Base-by-base conservation (phyloP, 2,888 invertebrate genomes). In the Acronicta alni region DNA sequence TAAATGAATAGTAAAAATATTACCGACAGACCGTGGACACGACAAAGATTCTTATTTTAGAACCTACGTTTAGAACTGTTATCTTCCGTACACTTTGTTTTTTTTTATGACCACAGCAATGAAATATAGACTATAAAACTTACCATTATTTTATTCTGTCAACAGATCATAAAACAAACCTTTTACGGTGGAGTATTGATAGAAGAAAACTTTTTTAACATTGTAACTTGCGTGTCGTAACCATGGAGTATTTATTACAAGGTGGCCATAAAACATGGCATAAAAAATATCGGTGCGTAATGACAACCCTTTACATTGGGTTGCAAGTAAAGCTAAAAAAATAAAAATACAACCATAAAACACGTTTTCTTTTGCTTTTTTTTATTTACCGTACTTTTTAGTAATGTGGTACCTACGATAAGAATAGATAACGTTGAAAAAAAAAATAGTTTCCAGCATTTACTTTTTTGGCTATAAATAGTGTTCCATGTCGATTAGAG, bases 251-350 rank as follows among this genome's bases (percentile, higher is more conserved):
- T 84, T 80, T 77, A 78, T 64, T 62, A 59, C 67, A 51, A 45
- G 73, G 61, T 38, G 9, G 8, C 55, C 75, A 72, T 80, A 79
- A 81, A 81, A 79, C 47, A 49, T 44, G 35, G 52, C 59, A 51
- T 76, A 69, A 78, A 81, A 6, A 45, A 61, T 67, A 61, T 52
- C 57, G 53, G 52, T 52, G 45, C 39, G 56, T 57, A 66, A 67
- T 72, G 73, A 68, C 76, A 82, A 83, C 83, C 83, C 82, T 80
- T 83, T 76, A 48, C 32, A 20, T 20, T 56, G 71, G 66, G 62
- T 67, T 57, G 45, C 35, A 38, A 69, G 67, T 75, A 69, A 79
- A 76, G 75, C 68, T 68, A 59, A 17, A 51, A 41, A 65, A 41
- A 30, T 20, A 44, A 61, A 49, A 56, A 68, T 47, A n/a, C 35